phyloP scores from a whole-genome alignment of 2,113 vertebrate species.

The Paracanthobrama guichenoti region DNA sequence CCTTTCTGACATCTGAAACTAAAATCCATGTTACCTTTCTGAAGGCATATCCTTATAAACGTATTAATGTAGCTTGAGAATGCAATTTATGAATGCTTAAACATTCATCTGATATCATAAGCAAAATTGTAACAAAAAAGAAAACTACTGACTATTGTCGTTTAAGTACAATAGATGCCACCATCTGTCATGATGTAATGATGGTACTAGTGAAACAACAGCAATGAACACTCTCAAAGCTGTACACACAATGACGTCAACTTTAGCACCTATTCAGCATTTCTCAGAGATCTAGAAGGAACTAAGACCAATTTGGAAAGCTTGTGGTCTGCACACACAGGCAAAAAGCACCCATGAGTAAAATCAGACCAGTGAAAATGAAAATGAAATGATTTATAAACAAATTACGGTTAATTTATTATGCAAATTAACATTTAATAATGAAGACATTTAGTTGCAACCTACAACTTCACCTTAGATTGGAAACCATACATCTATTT shows the following conservation, averaged over 20 bases:
- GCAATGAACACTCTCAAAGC: neutral
- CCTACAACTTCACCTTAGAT: neutral
- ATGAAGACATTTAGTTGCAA: neutral
- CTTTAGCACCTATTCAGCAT: constrained; percentile 13
- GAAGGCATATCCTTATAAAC: neutral
- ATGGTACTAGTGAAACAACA: neutral
- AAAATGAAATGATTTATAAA: neutral
- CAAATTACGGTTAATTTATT: neutral
- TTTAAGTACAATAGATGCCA: neutral
- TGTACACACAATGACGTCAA: constrained; percentile 8
- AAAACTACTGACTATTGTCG: too few relatives aligned
- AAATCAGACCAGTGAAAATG: neutral
- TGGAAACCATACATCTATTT: neutral
- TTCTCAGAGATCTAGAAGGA: neutral
- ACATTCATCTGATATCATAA: neutral
- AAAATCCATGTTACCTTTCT: neutral
- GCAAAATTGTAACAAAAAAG: neutral
- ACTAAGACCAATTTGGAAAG: neutral
- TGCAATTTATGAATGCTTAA: neutral
- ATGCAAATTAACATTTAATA: neutral
- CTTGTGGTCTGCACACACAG: neutral
- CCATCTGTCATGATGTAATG: neutral
- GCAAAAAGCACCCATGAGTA: neutral
- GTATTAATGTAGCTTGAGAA: neutral
- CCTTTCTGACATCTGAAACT: too few relatives aligned